Evolutionary conservation across 2,888 invertebrate genomes (phyloP), one percentile per base, ranked within the genome.

Genomic region (Drosophila atripex): DNA sequence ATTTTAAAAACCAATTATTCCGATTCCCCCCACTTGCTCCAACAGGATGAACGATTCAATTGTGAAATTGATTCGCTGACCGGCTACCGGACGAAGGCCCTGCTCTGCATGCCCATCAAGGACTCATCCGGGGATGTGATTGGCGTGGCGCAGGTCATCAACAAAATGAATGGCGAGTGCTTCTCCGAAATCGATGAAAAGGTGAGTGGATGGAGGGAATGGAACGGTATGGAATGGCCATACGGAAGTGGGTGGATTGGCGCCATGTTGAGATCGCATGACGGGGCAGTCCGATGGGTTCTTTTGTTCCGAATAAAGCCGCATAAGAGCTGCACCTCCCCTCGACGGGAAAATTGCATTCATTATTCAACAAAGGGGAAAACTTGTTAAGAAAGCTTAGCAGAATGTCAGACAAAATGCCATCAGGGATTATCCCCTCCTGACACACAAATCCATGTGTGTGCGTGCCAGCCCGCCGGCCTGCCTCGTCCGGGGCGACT

Each of bases 141-240:
- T 82, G 99, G 99, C 21, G 98, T 99, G 61, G 99, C 98, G 57
- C 98, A 99, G 94, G 97, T 97, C 88, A 97, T 97, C 92, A 97
- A 97, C 93, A 97, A 97, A 93, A 94, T 96, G 83, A 95, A 95
- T 90, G 96, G 96, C 88, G 94, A 95, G 68, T 95, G 95, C 69
- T 97, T 97, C 92, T 97, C 97, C 56, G 92, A 94, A 71, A 94
- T 95, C 90, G 99, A 99, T 92, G 98, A 98, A 93, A 92, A 92
- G 91, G 92, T 92, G 83, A 89, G 89, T 84, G 50, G 16, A 23
- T 23, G 18, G 21, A n/a, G 41, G 11, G 28, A 8, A 30, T n/a
- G n/a, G n/a, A n/a, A n/a, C n/a, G n/a, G n/a, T n/a, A n/a, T n/a
- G 11, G 28, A 8, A 30, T 9, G n/a, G 18, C 8, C 12, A 35